These are phyloP conservation scores for Antechinus stuartii DNA, from an alignment of 2,113 vertebrate genomes.

Conservation along the genomic window DNA sequence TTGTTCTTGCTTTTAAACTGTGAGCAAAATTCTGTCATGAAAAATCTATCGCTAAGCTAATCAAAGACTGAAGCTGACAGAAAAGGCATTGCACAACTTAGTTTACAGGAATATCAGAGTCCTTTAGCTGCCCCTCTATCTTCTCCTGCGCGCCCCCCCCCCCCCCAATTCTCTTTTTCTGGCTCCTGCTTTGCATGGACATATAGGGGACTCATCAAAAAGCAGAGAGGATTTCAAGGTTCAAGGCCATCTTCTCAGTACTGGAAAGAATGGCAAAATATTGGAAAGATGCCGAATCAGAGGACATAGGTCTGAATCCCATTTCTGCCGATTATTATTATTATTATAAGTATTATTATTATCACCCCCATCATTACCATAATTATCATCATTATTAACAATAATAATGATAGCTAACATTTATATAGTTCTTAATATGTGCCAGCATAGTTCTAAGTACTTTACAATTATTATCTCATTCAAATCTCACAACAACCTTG, in stretches of 20 bases:
- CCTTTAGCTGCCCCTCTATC: neutral
- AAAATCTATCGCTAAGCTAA: neutral
- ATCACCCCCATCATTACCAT: no score
- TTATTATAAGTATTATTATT: no score
- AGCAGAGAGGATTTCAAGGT: neutral
- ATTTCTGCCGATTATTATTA: no score
- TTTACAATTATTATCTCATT: neutral
- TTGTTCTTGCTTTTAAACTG: neutral
- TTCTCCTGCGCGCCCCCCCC: no score
- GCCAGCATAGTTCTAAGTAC: neutral
- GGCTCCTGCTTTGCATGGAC: neutral
- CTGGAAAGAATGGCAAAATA: neutral
- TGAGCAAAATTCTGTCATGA: neutral
- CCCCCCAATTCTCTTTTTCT: neutral
- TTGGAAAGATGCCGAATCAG: neutral
- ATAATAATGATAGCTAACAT: neutral
- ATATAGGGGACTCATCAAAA: neutral
- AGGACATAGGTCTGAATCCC: neutral
- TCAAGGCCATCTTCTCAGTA: neutral
- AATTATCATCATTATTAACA: neutral
- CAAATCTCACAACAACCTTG: neutral
- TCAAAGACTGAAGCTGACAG: neutral
- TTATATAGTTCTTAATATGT: neutral
- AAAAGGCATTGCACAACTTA: neutral
- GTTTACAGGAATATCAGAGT: neutral